Base-by-base conservation (phyloP, 92 coral and sea anemone genomes). In the Palythoa grandiflora region DNA sequence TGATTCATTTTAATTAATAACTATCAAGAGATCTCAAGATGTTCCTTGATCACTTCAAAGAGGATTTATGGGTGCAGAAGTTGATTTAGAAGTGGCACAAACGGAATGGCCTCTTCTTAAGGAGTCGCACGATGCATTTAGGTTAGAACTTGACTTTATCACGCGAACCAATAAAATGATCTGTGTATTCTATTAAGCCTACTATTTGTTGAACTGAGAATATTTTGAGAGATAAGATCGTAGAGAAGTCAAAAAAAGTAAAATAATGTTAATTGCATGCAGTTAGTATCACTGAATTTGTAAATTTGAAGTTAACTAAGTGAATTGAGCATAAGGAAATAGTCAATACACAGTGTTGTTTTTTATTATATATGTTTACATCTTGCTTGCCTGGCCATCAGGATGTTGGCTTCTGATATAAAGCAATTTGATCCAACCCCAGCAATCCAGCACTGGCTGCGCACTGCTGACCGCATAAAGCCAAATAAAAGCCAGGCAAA, bases 91-190 rank as follows among this genome's bases (percentile, higher is more conserved):
- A 71, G 73, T 68, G 50, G 73, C 65, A n/a, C 73, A 87, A 77
- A 87, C 44, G 19, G 86, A 79, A 44, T 79, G 90, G 90, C 39
- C 61, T 84, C 81, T 88, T 61, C 80, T 88, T 19, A 79, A 79
- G 61, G 79, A 79, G 60, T 60, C 78, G 61, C 83, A 71, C 76
- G 76, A 71, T 35, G 38, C 39, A 48, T 61, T 61, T 61, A 61
- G 68, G 68, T 71, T 71, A 71, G 76, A 36, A 37, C 76, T 71
- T 71, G 9, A 16, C 50, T 71, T 40, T 40, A 40, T 40, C 47
- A 61, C 20, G 6, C 15, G n/a, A 61, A 61, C 17, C 68, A 61
- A 61, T 61, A 61, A 20, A 61, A 14, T 61, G 68, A 61, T 40
- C 47, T 40, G 6, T 40, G 6, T 40, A 40, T 2, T 40, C 47